Conservation (phyloP, 1,140 invertebrate species). For the Calliphora vicina region DNA sequence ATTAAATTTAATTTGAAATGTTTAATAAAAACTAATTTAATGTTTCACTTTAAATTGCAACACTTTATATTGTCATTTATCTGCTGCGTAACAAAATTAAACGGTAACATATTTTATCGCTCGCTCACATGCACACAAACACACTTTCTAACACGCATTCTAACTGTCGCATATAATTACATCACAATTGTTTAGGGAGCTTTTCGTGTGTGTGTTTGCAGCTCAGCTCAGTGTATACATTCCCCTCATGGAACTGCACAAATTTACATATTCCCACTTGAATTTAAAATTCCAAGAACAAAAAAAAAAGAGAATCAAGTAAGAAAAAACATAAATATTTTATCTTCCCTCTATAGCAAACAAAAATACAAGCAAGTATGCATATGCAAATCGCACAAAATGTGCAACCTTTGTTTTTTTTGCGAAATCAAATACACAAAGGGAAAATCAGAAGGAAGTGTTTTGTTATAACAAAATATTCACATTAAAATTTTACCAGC, state of each 20-base stretch:
- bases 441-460: not conserved
- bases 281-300: not conserved
- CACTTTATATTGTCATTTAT: not conserved
- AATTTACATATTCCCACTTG: not conserved
- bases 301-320: not conserved
- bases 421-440: not conserved
- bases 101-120: not conserved
- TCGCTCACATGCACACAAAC: not conserved
- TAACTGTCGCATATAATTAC: no score
- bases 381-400: slow-evolving; percentile 1
- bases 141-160: no score
- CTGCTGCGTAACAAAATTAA: not conserved
- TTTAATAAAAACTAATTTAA: slow-evolving; percentile 12
- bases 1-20: not conserved
- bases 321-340: not conserved
- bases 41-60: slow-evolving; percentile 4
- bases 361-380: not conserved
- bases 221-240: not conserved
- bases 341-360: not conserved
- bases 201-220: no score
- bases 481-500: no score
- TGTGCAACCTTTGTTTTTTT: not conserved
- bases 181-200: no score
- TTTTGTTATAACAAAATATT: not conserved
- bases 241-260: not conserved